Conservation (phyloP, 2,797 vertebrate species). For the Cyclura pinguis region DNA sequence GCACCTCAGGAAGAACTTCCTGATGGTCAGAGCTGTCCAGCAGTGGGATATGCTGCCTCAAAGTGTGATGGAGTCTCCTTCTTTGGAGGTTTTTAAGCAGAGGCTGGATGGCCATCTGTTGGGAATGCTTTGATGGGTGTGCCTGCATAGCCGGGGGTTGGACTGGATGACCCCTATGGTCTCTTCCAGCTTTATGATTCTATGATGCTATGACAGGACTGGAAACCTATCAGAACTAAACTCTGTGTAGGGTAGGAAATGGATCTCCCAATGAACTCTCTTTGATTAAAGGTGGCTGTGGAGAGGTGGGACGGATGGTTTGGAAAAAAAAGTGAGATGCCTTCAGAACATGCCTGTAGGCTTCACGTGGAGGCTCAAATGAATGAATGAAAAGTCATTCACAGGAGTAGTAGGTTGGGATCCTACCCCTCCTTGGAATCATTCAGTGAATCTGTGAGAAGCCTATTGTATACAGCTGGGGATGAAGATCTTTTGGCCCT, state of each 20-base stretch:
- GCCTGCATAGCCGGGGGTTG: too few relatives aligned
- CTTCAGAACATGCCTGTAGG: background rate
- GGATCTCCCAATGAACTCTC: too few relatives aligned
- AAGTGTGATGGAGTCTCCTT: too few relatives aligned
- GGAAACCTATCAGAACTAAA: background rate
- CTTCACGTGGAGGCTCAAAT: background rate
- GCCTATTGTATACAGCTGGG: background rate
- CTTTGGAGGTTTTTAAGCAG: too few relatives aligned
- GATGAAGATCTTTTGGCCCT: background rate
- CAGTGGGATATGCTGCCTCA: too few relatives aligned
- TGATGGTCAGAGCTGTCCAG: too few relatives aligned
- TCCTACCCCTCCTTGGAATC: background rate
- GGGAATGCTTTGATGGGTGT: too few relatives aligned
- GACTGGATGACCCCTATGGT: too few relatives aligned
- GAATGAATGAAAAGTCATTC: background rate
- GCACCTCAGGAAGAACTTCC: too few relatives aligned
- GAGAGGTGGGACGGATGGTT: background rate
- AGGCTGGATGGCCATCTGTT: too few relatives aligned
- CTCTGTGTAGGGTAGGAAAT: background rate
- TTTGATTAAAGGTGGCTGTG: background rate
- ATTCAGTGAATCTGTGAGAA: background rate
- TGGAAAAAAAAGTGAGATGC: background rate
- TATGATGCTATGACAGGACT: too few relatives aligned
- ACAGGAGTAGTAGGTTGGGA: background rate
- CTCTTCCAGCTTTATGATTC: too few relatives aligned